A percentile compares a stretch with the other conserved stretches of the same genome.
Conservation (phyloP, 2,888 invertebrate species). For the Caenorhabditis sinica region DNA sequence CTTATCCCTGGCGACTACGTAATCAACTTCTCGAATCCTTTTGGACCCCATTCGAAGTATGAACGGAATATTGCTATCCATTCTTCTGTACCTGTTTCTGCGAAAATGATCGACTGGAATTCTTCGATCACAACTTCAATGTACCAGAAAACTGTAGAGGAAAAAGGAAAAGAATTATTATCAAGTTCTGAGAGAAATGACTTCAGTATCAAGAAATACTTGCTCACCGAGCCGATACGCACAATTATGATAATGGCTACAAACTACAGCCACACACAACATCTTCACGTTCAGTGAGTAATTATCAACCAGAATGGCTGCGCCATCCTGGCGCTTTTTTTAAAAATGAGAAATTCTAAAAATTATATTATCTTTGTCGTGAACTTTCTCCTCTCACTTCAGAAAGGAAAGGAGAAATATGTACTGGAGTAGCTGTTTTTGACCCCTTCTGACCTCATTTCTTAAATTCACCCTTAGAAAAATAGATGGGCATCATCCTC, state of each 20-base stretch:
- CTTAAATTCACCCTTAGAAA: no score
- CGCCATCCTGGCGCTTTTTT: no score
- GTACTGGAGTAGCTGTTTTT: no score
- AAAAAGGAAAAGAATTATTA: not conserved
- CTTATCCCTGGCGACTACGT: not conserved
- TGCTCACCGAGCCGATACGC: not conserved
- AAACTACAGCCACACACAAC: not conserved
- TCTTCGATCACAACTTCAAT: not conserved
- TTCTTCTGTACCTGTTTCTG: not conserved
- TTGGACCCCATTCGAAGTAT: no score
- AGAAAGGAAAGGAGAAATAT: no score
- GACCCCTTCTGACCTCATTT: no score
- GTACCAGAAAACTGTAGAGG: not conserved
- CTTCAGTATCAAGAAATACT: not conserved
- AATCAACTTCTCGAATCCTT: not conserved
- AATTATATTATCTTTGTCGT: no score
- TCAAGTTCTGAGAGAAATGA: not conserved
- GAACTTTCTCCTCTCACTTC: no score
- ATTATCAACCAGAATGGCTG: no score
- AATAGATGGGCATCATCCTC: no score
- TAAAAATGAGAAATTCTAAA: no score
- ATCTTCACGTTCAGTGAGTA: constrained; percentile 9
- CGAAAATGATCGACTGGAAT: not conserved
- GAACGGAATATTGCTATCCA: constrained; percentile 18
- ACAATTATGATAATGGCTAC: not conserved